Percentiles rank a stretch among this genome's conserved stretches.
These are phyloP conservation scores for Phodopus roborovskii DNA, from an alignment of 2,113 vertebrate genomes.

Conservation along the genomic window DNA sequence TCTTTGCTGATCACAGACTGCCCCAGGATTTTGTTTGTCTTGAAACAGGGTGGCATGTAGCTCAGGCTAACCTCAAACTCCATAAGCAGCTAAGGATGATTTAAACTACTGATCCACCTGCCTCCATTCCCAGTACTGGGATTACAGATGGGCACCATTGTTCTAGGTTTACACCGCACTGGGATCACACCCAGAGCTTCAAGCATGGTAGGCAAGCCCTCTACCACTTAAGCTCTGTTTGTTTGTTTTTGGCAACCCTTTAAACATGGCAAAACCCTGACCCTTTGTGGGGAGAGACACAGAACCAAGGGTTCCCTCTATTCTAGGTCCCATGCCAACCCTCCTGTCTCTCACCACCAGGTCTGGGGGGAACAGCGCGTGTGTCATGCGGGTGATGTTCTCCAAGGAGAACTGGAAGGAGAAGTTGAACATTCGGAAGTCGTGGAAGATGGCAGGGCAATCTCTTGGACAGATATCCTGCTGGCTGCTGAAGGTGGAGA, in stretches of 20 bases:
- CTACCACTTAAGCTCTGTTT: not conserved
- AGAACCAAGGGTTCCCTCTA: not conserved
- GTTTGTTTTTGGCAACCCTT: not conserved
- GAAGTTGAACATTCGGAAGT: conserved; percentile 87
- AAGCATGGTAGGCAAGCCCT: not conserved
- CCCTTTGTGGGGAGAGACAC: not conserved
- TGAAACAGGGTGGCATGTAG: not conserved
- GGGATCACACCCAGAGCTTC: not conserved
- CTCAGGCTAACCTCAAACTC: not conserved
- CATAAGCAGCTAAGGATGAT: not conserved
- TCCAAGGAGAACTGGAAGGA: conserved; percentile 89
- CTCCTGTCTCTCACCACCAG: conserved; percentile 88
- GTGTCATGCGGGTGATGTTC: conserved; percentile 89
- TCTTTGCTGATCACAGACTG: not conserved
- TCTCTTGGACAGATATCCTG: conserved; percentile 92
- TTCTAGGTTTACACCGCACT: too few relatives aligned
- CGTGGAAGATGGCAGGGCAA: conserved; percentile 84
- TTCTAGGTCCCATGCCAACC: accelerated
- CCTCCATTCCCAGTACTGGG: not conserved
- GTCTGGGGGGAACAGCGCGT: conserved; percentile 89
- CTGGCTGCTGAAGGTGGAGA: conserved; percentile 93
- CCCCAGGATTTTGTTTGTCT: not conserved
- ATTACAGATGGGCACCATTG: not conserved
- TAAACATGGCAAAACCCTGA: not conserved
- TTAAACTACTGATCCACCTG: not conserved